Conservation (phyloP, 2,888 invertebrate species). For the Calameuta filiformis region DNA sequence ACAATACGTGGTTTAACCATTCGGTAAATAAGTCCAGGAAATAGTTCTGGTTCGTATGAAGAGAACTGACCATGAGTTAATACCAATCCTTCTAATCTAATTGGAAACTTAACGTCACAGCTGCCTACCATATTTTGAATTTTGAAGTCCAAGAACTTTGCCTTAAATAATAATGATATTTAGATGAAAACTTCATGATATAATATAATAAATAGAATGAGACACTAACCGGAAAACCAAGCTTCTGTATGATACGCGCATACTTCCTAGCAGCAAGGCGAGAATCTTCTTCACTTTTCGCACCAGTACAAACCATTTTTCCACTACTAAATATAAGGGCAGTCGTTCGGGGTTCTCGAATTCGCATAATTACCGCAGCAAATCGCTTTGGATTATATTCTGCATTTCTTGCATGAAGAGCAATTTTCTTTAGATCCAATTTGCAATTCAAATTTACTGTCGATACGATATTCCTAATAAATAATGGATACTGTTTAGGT, state of each 20-base stretch:
- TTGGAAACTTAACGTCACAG: constrained; percentile 88
- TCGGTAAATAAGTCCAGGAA: constrained; percentile 98
- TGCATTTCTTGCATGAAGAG: constrained; percentile 96
- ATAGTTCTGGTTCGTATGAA: constrained; percentile 95
- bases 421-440: constrained; percentile 96
- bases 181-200: neutral
- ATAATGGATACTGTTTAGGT: constrained; percentile 8
- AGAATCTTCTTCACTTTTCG: constrained; percentile 85
- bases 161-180: constrained; percentile 61
- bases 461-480: constrained; percentile 93
- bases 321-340: constrained; percentile 87
- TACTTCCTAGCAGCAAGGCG: constrained; percentile 84
- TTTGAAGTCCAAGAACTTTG: constrained; percentile 83
- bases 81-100: constrained; percentile 82
- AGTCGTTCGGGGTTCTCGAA: constrained; percentile 87
- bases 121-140: constrained; percentile 90
- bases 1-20: constrained; percentile 98
- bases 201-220: neutral
- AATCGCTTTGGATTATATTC: constrained; percentile 99
- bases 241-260: constrained; percentile 83
- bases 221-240: constrained; percentile 75
- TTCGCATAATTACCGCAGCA: constrained; percentile 97
- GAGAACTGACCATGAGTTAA: constrained; percentile 84
- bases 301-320: constrained; percentile 90
- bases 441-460: constrained; percentile 97